Percentiles rank a stretch among this genome's conserved stretches.
These are phyloP conservation scores for Meteorus cinctellus DNA, from an alignment of 2,888 invertebrate genomes.

Conservation along the genomic window DNA sequence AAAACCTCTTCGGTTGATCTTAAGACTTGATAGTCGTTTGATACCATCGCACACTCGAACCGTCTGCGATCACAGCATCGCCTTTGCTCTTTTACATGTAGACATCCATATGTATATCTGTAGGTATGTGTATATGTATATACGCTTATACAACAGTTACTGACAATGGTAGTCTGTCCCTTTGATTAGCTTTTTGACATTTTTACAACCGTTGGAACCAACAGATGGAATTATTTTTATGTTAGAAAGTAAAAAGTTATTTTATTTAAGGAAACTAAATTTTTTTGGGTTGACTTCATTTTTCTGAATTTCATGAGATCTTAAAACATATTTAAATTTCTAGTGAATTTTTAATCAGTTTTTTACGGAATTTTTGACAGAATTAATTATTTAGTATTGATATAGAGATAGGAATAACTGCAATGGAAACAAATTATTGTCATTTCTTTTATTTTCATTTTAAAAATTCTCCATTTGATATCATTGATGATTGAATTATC, in stretches of 20 bases:
- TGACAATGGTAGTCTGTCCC: conserved; percentile 19
- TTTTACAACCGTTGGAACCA: conserved; percentile 30
- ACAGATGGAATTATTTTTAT: conserved; percentile 46
- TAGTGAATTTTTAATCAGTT: no score
- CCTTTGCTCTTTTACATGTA: conserved; percentile 32
- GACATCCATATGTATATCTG: conserved; percentile 12
- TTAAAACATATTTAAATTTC: no score
- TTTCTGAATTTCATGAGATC: no score
- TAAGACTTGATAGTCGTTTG: conserved; percentile 68
- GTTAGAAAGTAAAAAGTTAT: conserved; percentile 48
- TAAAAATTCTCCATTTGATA: no score
- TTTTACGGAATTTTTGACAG: no score
- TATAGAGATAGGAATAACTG: no score
- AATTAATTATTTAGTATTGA: no score
- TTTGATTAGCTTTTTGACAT: conserved; percentile 36
- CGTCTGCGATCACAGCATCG: conserved; percentile 49
- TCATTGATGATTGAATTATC: no score
- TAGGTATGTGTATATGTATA: conserved; percentile 44
- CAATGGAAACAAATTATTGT: no score
- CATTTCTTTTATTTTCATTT: no score
- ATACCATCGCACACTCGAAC: conserved; percentile 70
- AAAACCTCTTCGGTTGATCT: conserved; percentile 73
- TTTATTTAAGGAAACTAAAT: neutral
- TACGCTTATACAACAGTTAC: conserved; percentile 21
- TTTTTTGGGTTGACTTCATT: neutral